Conservation (phyloP, 1,140 invertebrate species). For the Caenorhabditis tropicalis region DNA sequence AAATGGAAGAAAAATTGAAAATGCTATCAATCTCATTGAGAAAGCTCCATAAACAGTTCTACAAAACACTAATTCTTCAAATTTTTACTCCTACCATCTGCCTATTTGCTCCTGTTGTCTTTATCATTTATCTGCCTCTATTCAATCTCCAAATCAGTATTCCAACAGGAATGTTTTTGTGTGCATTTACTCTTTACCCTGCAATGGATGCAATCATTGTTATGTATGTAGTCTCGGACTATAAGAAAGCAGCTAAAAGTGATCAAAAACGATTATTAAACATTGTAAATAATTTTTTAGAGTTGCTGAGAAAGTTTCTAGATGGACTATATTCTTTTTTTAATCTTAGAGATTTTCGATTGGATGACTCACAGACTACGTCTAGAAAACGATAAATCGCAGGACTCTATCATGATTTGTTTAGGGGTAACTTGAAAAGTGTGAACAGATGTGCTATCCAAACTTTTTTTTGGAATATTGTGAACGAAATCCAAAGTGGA, state of each 20-base stretch:
- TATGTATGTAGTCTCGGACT: background rate
- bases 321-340: no score
- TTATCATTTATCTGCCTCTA: background rate
- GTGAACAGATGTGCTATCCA: no score
- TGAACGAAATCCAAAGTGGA: no score
- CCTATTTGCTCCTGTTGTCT: background rate
- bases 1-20: background rate
- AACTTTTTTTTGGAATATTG: no score
- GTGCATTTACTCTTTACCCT: background rate
- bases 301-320: background rate
- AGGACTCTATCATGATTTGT: no score
- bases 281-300: background rate
- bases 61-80: background rate
- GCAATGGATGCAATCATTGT: background rate
- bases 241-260: background rate
- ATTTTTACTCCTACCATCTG: background rate
- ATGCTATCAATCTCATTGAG: background rate
- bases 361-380: no score
- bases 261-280: background rate
- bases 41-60: background rate
- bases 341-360: no score
- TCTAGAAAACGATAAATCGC: no score
- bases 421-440: no score
- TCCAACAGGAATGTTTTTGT: background rate
- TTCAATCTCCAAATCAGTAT: background rate